Evolutionary conservation across 2,113 vertebrate genomes (phyloP).

Genomic region (Ophiodon elongatus): DNA sequence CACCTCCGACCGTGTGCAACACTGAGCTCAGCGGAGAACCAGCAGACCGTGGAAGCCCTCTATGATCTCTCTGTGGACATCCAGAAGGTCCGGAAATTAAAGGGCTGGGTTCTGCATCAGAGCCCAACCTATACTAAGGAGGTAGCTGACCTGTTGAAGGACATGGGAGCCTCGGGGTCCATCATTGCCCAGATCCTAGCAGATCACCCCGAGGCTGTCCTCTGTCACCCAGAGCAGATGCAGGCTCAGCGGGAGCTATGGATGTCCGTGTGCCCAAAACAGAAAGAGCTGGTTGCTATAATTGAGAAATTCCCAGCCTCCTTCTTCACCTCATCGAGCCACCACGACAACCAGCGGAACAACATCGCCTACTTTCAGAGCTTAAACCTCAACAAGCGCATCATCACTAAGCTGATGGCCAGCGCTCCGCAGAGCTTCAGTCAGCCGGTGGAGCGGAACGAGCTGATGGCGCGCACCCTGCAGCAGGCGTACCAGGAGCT

Average conservation of each 20-base stretch:
- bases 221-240: conserved; percentile 86
- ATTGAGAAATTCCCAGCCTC: conserved; percentile 94
- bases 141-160: conserved; percentile 83
- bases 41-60: conserved; percentile 85
- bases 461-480: conserved; percentile 84
- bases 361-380: conserved; percentile 91
- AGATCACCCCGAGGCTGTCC: conserved; percentile 89
- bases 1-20: conserved; percentile 55
- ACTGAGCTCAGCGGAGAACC: conserved; percentile 83
- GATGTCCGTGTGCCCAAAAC: conserved; percentile 87
- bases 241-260: conserved; percentile 88
- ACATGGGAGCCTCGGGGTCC: conserved; percentile 85
- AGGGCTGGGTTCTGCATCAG: conserved; percentile 90
- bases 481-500: conserved; percentile 87
- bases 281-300: conserved; percentile 88
- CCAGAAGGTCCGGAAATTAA: conserved; percentile 89
- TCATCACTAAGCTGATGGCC: conserved; percentile 92
- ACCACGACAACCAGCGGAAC: conserved; percentile 86
- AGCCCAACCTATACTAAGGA: conserved; percentile 86
- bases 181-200: conserved; percentile 87
- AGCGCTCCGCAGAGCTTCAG: conserved; percentile 89
- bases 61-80: conserved; percentile 88
- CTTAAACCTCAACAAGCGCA: conserved; percentile 89
- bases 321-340: conserved; percentile 87
- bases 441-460: conserved; percentile 87